Percentiles rank a stretch among this genome's conserved stretches.
Evolutionary conservation across 2,113 vertebrate genomes (phyloP).

Genomic region (Scalopus aquaticus): DNA sequence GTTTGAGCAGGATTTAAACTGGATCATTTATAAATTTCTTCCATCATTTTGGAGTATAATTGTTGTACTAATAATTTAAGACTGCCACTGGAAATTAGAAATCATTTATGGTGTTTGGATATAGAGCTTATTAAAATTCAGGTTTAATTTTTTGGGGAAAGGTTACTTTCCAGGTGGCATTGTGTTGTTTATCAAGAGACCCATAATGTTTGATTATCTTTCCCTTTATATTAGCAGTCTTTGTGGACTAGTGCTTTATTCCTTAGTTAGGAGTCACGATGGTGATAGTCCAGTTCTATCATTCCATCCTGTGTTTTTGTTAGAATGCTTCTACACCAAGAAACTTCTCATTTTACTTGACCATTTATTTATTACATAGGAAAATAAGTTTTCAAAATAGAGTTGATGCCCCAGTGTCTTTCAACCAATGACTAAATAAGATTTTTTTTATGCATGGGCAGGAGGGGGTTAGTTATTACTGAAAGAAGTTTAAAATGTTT

Average conservation of each 20-base stretch:
- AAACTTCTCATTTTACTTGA: not conserved
- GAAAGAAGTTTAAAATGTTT: not conserved
- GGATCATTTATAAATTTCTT: constrained; percentile 4
- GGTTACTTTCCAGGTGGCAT: not conserved
- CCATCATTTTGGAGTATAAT: not conserved
- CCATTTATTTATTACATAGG: not conserved
- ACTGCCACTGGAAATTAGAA: not conserved
- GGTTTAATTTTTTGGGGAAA: not conserved
- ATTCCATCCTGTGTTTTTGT: constrained; percentile 22
- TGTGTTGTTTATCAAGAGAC: not conserved
- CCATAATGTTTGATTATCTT: not conserved
- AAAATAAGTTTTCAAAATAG: constrained; percentile 26
- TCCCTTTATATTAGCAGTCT: not conserved
- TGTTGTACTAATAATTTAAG: not conserved
- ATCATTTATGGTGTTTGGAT: not conserved
- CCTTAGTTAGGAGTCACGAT: not conserved
- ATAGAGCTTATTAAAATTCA: not conserved
- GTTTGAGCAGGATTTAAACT: not conserved
- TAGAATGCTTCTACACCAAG: not conserved
- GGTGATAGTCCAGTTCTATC: not conserved
- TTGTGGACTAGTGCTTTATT: not conserved
- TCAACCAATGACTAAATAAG: not conserved
- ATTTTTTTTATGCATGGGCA: not conserved
- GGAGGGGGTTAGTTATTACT: not conserved
- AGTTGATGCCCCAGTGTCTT: not conserved